A percentile compares a stretch with the other conserved stretches of the same genome.
Evolutionary conservation across 2,888 invertebrate genomes (phyloP).

Genomic region (Lymantria dispar): DNA sequence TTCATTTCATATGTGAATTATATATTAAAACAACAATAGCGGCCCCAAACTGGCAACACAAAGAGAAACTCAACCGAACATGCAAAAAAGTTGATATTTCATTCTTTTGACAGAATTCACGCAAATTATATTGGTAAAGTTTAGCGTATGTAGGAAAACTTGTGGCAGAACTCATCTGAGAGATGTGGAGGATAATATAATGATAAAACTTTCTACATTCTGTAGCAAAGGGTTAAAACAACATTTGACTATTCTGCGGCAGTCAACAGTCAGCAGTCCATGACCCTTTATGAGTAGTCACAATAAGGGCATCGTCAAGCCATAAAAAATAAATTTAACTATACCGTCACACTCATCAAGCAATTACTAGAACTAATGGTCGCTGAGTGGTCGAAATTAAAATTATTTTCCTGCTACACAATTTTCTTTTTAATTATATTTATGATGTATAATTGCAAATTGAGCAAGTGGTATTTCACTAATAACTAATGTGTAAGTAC

Average conservation of each 20-base stretch:
- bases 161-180: constrained; percentile 1
- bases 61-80: constrained; percentile 17
- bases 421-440: no score
- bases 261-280: no score
- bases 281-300: no score
- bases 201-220: background rate
- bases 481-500: no score
- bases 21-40: constrained; percentile 20
- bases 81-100: constrained; percentile 26
- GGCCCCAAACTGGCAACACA: constrained; percentile 16
- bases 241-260: background rate
- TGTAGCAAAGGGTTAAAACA: background rate
- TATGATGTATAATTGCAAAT: no score
- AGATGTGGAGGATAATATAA: background rate
- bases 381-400: no score
- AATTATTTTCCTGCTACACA: no score
- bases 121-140: constrained; percentile 19
- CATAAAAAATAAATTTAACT: no score
- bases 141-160: constrained; percentile 9
- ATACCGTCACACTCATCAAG: no score
- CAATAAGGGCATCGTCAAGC: no score
- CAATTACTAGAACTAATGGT: no score
- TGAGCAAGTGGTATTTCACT: no score
- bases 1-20: constrained; percentile 26
- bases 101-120: constrained; percentile 21